Conservation (phyloP, 1,140 invertebrate species). For the Cryptotermes secundus region DNA sequence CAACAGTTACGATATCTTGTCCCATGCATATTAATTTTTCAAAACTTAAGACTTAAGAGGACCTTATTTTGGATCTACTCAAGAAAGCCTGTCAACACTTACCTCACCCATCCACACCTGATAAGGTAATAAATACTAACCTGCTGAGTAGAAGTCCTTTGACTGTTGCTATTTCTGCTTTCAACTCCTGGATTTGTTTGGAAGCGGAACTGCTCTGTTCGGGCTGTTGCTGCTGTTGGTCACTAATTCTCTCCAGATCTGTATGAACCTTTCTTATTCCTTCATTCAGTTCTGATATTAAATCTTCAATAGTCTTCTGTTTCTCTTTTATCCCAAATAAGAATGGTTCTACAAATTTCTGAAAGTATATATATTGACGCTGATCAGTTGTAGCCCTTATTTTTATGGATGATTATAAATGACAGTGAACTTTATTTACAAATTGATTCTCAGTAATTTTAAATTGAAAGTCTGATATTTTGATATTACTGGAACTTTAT, state of each 20-base stretch:
- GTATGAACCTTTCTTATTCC: conserved; percentile 58
- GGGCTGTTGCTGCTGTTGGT: conserved; percentile 51
- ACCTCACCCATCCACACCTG: not conserved
- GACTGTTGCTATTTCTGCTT: conserved; percentile 71
- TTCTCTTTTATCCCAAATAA: conserved; percentile 63
- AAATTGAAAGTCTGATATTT: no score
- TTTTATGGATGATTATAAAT: no score
- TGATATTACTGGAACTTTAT: no score
- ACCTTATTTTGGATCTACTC: no score
- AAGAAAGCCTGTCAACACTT: no score
- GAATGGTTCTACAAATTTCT: conserved; percentile 65
- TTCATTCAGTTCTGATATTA: conserved; percentile 59
- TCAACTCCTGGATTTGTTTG: conserved; percentile 66
- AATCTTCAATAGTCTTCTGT: conserved; percentile 59
- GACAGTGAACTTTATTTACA: no score
- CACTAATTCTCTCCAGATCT: conserved; percentile 56
- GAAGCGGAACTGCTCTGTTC: conserved; percentile 44
- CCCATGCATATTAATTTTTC: no score
- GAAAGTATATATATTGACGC: conserved; percentile 40
- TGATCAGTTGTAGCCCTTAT: no score
- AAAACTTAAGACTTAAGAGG: no score
- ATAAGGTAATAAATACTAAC: conserved; percentile 45
- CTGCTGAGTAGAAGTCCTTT: conserved; percentile 74
- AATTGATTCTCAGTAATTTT: no score
- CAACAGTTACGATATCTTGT: no score